Evolutionary conservation across 1,140 invertebrate genomes (phyloP), one percentile per base, ranked within the genome.

Genomic region (Whitmania pigra): DNA sequence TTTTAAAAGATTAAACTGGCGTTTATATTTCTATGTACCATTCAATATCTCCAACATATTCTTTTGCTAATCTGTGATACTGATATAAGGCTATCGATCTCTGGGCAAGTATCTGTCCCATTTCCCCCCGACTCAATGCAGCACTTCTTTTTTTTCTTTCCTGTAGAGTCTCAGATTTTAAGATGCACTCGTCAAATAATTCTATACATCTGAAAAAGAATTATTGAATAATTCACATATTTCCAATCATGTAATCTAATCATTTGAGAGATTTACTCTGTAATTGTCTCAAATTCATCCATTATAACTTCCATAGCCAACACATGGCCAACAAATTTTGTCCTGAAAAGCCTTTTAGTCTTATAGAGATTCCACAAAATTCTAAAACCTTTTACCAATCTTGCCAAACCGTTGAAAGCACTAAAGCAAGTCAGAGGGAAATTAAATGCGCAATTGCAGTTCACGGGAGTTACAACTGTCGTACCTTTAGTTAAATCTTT

Each of bases 141-240:
- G 40, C 71, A 31, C 36, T n/a, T 22, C 71, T 36, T 5, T 71
- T 70, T 54, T 43, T 31, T 67, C 69, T 72, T 36, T 49, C 73
- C 0, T n/a, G 27, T 25, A 36, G 40, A 25, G 25, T 43, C 9
- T 70, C 73, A 36, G 31, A 36, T 27, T 43, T 57, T 17, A 69
- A 63, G 11, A 11, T 5, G 7, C 72, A 29, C 57, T 63, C 57
- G 18, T 15, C 0, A 63, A 63, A 7, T 20, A 63, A n/a, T 63
- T 63, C 1, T 13, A 31, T 20, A 63, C 57, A 63, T 7, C 57
- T 63, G 57, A 22, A 22, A 22, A 20, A 36, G 6, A 31, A 63
- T 7, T 11, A 63, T 15, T 25, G 0, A 63, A 49, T 49, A 15
- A 7, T 49, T 11, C 13, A 17, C 6, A 7, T 63, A n/a, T 1